Evolutionary conservation across 2,113 vertebrate species (phyloP).

Genomic region (Andinoacara biseriatus): DNA sequence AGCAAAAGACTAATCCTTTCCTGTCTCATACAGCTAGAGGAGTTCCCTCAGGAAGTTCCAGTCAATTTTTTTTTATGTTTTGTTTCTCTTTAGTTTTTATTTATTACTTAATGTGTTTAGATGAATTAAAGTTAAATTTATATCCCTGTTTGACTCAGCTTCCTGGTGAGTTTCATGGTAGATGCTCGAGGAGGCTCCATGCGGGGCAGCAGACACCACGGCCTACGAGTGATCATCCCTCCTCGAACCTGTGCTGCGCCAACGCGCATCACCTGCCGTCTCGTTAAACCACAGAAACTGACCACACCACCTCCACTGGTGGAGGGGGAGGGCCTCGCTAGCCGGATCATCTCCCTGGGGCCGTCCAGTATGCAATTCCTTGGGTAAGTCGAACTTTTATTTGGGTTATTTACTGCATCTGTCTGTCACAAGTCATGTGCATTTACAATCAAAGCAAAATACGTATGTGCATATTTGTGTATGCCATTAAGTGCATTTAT

Average conservation of each 20-base stretch:
- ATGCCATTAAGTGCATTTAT: neutral
- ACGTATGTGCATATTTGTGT: neutral
- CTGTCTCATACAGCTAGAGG: neutral
- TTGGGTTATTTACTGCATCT: neutral
- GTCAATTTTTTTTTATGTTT: neutral
- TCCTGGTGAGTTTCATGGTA: constrained; percentile 99
- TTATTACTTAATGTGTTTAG: neutral
- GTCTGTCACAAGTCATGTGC: too few relatives aligned
- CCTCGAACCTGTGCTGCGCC: constrained; percentile 92
- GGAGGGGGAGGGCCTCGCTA: constrained; percentile 92
- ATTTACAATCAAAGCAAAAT: neutral
- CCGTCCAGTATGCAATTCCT: constrained; percentile 94
- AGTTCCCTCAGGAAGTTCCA: neutral
- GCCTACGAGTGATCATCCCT: constrained; percentile 91
- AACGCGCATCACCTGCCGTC: constrained; percentile 94
- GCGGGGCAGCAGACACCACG: constrained; percentile 93
- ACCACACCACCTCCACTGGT: constrained; percentile 88
- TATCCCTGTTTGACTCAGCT: constrained; percentile 76
- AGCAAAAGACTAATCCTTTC: neutral
- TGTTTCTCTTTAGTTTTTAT: neutral
- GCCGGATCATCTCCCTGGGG: constrained; percentile 92
- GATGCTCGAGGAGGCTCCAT: constrained; percentile 96
- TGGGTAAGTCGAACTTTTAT: constrained; percentile 81
- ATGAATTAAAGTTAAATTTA: neutral
- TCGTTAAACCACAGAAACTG: constrained; percentile 96